phyloP scores from a whole-genome alignment of 2,113 vertebrate species.

The Falcunculus frontatus region DNA sequence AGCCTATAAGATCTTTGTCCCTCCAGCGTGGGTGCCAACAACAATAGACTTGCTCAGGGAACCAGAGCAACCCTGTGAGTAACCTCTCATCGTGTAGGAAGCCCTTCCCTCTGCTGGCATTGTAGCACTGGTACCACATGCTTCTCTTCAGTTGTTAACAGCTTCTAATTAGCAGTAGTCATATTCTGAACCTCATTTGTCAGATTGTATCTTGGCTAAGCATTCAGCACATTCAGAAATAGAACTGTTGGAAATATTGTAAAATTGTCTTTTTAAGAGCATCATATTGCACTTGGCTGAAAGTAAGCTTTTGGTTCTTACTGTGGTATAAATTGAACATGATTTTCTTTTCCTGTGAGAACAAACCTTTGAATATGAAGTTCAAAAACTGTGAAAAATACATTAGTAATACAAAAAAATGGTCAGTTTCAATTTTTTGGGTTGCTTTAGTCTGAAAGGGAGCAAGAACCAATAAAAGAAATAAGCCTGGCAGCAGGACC shows the following conservation, averaged over 20 bases:
- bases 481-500: not conserved
- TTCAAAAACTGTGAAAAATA: not conserved
- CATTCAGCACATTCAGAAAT: conserved; percentile 10
- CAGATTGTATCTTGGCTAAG: conserved; percentile 29
- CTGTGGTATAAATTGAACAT: not conserved
- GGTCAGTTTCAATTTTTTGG: not conserved
- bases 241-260: not conserved
- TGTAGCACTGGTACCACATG: conserved; percentile 15
- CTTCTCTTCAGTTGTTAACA: conserved; percentile 59
- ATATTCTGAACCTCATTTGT: conserved; percentile 43
- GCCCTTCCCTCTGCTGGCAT: conserved; percentile 29
- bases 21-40: conserved; percentile 52
- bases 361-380: not conserved
- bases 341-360: not conserved
- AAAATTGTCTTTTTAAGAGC: not conserved
- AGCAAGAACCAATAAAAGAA: not conserved
- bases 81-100: conserved; percentile 48
- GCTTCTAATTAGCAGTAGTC: conserved; percentile 66
- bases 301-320: not conserved
- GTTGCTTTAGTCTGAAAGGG: not conserved
- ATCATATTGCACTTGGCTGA: not conserved
- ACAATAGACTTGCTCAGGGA: conserved; percentile 11
- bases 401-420: not conserved
- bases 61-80: conserved; percentile 6
- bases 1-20: not conserved